Conservation (phyloP, 1,140 invertebrate species). For the Drosophila repleta region DNA sequence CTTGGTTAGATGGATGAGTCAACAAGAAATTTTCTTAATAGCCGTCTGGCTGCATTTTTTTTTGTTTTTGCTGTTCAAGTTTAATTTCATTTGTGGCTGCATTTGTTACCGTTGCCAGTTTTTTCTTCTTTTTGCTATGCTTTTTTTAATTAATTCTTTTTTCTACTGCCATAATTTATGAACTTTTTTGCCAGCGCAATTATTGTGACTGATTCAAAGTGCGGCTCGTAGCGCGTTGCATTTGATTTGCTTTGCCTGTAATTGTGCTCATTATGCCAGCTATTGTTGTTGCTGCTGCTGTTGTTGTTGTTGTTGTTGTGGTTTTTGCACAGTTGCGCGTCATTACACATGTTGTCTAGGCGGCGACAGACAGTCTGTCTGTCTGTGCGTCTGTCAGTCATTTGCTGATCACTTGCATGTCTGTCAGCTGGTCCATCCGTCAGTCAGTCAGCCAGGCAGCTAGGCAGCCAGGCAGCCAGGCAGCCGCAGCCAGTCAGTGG, state of each 20-base stretch:
- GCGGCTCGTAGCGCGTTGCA: conserved; percentile 70
- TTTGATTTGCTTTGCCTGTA: conserved; percentile 76
- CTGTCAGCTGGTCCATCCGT: conserved; percentile 9
- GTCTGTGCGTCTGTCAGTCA: conserved; percentile 17
- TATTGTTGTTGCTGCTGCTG: conserved; percentile 27
- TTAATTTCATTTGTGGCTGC: conserved; percentile 17
- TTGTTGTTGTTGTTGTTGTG: conserved; percentile 9
- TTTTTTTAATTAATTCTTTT: conserved; percentile 80
- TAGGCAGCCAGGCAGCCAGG: conserved; percentile 29
- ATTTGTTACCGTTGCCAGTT: conserved; percentile 74
- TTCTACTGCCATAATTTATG: conserved; percentile 74
- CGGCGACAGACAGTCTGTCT: conserved; percentile 57
- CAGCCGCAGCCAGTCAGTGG: conserved; percentile 39
- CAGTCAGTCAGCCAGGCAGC: conserved; percentile 33
- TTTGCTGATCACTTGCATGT: conserved; percentile 15
- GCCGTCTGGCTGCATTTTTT: conserved; percentile 52
- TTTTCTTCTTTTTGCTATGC: conserved; percentile 39
- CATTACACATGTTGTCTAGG: conserved; percentile 77
- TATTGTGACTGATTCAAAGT: conserved; percentile 78
- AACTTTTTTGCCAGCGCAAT: conserved; percentile 69
- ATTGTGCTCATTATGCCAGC: conserved; percentile 74
- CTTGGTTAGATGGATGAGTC: conserved; percentile 63
- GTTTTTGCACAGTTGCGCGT: conserved; percentile 54
- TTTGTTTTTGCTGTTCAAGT: background rate
- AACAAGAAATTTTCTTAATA: conserved; percentile 81